Conservation (phyloP, 2,113 vertebrate species). For the Tenrec ecaudatus region DNA sequence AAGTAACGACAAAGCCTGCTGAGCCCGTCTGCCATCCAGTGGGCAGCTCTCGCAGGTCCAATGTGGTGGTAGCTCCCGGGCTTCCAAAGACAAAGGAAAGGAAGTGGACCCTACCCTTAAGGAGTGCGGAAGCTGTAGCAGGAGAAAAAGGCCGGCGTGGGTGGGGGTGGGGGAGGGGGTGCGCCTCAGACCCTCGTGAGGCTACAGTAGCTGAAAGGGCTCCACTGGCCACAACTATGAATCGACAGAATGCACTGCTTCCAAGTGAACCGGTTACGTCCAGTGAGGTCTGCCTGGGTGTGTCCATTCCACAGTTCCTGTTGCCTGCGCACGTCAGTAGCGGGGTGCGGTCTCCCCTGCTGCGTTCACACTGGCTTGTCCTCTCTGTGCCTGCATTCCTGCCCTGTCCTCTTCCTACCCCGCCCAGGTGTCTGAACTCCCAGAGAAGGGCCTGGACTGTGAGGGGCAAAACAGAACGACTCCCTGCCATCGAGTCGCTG, state of each 20-base stretch:
- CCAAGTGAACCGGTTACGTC: rapidly evolving
- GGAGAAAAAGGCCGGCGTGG: too few species aligned
- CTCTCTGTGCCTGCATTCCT: neutral
- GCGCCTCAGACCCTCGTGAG: neutral
- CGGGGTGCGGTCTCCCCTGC: neutral
- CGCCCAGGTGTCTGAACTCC: neutral
- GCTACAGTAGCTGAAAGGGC: neutral
- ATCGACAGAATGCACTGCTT: neutral
- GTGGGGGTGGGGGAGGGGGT: neutral
- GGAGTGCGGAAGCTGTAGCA: neutral
- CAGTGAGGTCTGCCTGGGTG: neutral
- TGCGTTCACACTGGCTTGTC: neutral
- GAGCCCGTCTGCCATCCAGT: neutral
- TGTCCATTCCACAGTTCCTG: rapidly evolving
- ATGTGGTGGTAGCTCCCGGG: neutral
- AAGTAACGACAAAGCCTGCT: constrained; percentile 14
- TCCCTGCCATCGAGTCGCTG: too few species aligned
- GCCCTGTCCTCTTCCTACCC: neutral
- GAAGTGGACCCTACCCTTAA: neutral
- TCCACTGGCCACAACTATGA: rapidly evolving
- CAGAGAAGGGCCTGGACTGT: neutral
- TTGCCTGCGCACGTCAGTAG: too few species aligned
- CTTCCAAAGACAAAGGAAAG: constrained; percentile 27
- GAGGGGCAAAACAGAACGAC: neutral
- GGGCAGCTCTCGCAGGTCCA: neutral